Base-by-base conservation (phyloP, 2,888 invertebrate genomes). In the Seira sanloemensis region DNA sequence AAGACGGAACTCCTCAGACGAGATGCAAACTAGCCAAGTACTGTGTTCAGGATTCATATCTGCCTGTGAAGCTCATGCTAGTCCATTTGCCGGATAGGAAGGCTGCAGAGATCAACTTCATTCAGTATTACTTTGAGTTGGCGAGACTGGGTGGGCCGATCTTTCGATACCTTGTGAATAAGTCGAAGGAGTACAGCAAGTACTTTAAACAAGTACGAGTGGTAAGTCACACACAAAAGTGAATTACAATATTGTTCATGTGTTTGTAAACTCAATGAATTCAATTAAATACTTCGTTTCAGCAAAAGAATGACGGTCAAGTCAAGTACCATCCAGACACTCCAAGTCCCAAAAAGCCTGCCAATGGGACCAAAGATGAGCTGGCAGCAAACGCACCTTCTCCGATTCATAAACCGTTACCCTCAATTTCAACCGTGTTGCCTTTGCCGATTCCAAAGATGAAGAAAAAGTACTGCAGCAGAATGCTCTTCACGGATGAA, bases 11-110 rank as follows among this genome's bases (percentile, higher is more conserved):
- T 65, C 66, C 85, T 1, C 7, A 21, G 0, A 84, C 84, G 2
- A 80, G 88, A 27, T 74, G 66, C 46, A 62, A 62, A 54, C 50
- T 88, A 16, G 88, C 88, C 0, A 68, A 69, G 23, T 88, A 88
- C 68, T 88, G 88, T 65, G 24, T 88, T 1, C 87, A 88, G 67
- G 86, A 86, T 73, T 69, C 84, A 0, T 66, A 71, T 46, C 72
- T 86, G 1, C 79, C 80, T 1, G 46, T 65, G 21, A 21, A 78
- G 19, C 72, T 86, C n/a, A 54, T 78, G 54, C 0, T 21, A 2
- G 69, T 69, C 5, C 18, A 68, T 12, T 54, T 78, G 68, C 75
- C 75, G 1, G 75, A 65, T 23, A 9, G 75, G 19, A 58, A 58
- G 23, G 2, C 27, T 9, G 71, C 50, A 9, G 1, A 21, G n/a